These are phyloP conservation scores for Glomeris maerens DNA, from an alignment of 1,140 invertebrate species.

Conservation along the genomic window DNA sequence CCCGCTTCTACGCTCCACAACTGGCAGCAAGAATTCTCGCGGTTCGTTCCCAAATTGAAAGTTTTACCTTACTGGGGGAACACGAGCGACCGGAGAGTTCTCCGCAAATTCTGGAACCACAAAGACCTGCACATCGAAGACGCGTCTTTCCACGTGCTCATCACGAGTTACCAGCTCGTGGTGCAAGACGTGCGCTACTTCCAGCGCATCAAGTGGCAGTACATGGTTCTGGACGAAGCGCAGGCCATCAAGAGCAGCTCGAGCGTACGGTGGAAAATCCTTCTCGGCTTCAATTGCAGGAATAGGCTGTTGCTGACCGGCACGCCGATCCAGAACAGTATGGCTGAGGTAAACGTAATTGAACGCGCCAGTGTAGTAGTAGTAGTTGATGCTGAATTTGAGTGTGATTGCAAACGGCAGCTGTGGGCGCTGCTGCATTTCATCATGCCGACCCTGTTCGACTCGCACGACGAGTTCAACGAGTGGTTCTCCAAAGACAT, in stretches of 20 bases:
- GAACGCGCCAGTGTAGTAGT: no score
- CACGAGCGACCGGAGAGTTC: slow-evolving; percentile 68
- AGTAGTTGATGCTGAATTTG: no score
- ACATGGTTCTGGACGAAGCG: slow-evolving; percentile 92
- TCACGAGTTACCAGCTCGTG: slow-evolving; percentile 91
- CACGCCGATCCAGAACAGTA: slow-evolving; percentile 95
- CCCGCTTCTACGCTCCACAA: slow-evolving; percentile 92
- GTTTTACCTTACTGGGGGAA: slow-evolving; percentile 41
- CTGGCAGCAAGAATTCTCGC: slow-evolving; percentile 92
- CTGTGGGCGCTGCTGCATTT: slow-evolving; percentile 97
- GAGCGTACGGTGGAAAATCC: slow-evolving; percentile 86
- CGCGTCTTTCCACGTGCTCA: slow-evolving; percentile 87
- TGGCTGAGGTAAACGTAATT: slow-evolving; percentile 50
- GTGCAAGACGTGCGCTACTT: slow-evolving; percentile 92
- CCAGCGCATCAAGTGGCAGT: slow-evolving; percentile 93
- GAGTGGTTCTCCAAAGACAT: slow-evolving; percentile 99
- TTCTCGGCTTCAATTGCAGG: slow-evolving; percentile 85
- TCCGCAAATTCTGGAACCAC: slow-evolving; percentile 91
- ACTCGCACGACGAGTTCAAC: slow-evolving; percentile 96
- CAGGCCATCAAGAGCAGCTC: slow-evolving; percentile 90
- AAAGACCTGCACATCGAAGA: slow-evolving; percentile 79
- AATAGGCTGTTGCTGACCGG: slow-evolving; percentile 87
- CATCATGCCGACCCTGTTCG: slow-evolving; percentile 96
- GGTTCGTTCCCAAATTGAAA: slow-evolving; percentile 88
- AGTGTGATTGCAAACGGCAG: no score